Evolutionary conservation across 2,797 vertebrate genomes (phyloP), one percentile per base, ranked within the genome.

Genomic region (Pangasius larnaudii): DNA sequence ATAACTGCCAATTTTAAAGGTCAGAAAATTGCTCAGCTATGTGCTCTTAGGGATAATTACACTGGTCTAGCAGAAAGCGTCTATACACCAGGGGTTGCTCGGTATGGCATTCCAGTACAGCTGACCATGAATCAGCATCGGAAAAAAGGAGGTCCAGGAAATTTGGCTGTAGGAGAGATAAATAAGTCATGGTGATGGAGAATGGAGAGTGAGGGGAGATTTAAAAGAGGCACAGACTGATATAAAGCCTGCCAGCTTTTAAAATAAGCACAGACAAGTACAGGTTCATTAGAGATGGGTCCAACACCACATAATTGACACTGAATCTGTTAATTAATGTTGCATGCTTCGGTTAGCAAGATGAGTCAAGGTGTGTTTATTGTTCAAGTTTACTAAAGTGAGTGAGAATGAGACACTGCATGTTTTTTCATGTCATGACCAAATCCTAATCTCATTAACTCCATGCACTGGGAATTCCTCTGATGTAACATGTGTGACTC

Each of bases 141-240:
- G 49, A 89, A 69, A 81, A 72, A 58, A 61, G 51, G 14, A 24
- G 4, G 3, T 14, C 53, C 53, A 61, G 86, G 89, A 89, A 82
- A 91, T 92, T 88, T 89, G 85, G 90, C 85, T 80, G 49, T 67
- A 61, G 36, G 74, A 65, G n/a, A 56, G 79, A 84, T 91, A 88
- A 90, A 92, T 59, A 91, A 93, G 90, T 92, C 71, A 92, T 91
- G 71, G 69, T 65, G 77, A 46, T 78, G 72, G 67, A 90, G 65
- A 85, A 65, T 49, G 89, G 56, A 77, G 49, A 39, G 61, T 56
- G 58, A 69, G 10, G 69, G 74, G 56, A 36, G 83, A 85, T 88
- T 81, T 88, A 59, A 87, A 87, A 71, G 51, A 67, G 27, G 87
- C 86, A 75, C 22, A 85, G 72, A 8, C 33, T 80, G 33, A 39